A percentile compares a stretch with the other conserved stretches of the same genome.
Evolutionary conservation across 1,140 invertebrate species (phyloP).

Genomic region (Zaprionus tsacasi): DNA sequence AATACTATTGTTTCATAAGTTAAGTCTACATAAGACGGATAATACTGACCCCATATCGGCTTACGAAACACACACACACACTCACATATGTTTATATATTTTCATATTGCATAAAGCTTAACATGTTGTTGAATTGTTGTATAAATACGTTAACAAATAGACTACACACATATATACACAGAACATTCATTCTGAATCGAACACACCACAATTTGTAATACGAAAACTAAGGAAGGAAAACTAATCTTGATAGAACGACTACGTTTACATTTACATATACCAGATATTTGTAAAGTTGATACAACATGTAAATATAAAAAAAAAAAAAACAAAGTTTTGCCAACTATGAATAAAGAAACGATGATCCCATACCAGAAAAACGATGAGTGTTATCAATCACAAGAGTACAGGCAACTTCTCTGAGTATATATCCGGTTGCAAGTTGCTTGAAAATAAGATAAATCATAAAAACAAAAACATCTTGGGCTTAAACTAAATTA

Average conservation of each 20-base stretch:
- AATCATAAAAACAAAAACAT: too few relatives aligned
- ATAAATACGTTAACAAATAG: constrained; percentile 9
- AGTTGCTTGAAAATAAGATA: too few relatives aligned
- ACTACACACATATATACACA: background rate
- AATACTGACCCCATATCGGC: constrained; percentile 2
- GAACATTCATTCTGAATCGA: background rate
- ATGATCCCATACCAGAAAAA: constrained; percentile 51
- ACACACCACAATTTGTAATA: constrained; percentile 21
- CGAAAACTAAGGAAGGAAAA: constrained; percentile 6
- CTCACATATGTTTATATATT: constrained; percentile 1
- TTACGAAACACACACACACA: constrained; percentile 18
- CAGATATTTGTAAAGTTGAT: constrained; percentile 15
- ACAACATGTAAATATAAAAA: constrained; percentile 22
- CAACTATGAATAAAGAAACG: constrained; percentile 53
- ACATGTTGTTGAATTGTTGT: constrained; percentile 4
- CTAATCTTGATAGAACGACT: constrained; percentile 20
- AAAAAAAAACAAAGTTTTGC: constrained; percentile 30
- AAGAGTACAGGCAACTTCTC: too few relatives aligned
- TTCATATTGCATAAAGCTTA: constrained; percentile 1
- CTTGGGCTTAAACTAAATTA: too few relatives aligned
- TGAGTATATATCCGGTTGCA: too few relatives aligned
- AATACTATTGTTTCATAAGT: constrained; percentile 2
- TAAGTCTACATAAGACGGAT: background rate
- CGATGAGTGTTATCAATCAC: background rate
- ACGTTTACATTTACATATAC: constrained; percentile 22